Base-by-base conservation (phyloP, 2,888 invertebrate species). In the Phyto melanocephala region DNA sequence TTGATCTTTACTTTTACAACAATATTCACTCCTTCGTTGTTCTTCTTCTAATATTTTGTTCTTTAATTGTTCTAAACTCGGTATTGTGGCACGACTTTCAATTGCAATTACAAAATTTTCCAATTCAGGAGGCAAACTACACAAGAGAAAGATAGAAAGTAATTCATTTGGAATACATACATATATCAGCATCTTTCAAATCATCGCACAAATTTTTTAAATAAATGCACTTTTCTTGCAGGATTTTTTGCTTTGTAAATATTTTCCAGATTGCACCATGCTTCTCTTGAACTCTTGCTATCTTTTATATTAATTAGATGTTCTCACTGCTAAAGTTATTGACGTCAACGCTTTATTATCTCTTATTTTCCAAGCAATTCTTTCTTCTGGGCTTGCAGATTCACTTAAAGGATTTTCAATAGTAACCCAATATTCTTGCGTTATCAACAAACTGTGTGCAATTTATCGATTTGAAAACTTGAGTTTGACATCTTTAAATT, bases 61-160 rank as follows among this genome's bases (percentile, higher is more conserved):
- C 8, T 37, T 37, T 37, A 63, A 17, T 17, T 63, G 24, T 1
- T 63, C 63, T n/a, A 47, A 11, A 28, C 6, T 15, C 17, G 63
- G 33, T 6, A n/a, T 33, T 28, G 33, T 10, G 47, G 45, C 47
- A 11, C 45, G 15, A 22, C 65, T 65, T 63, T 74, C 72, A 24
- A 74, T 62, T n/a, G 72, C 60, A n/a, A n/a, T n/a, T n/a, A n/a
- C n/a, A 17, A 65, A 65, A 54, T 75, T 56, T 65, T 75, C 74
- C 37, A 75, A 47, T 35, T 75, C 65, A 7, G 33, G 35, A 45
- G 63, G 72, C 15, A 62, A 62, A 54, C 62, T 72, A 17, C 62
- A 62, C 13, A 72, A 37, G 0, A 72, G 20, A 35, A 50, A 47
- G 33, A 35, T 50, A 6, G 47, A 33, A 2, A 65, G n/a, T 42